Evolutionary conservation across 2,797 vertebrate species (phyloP).

Genomic region (Pseudomugil tenellus): DNA sequence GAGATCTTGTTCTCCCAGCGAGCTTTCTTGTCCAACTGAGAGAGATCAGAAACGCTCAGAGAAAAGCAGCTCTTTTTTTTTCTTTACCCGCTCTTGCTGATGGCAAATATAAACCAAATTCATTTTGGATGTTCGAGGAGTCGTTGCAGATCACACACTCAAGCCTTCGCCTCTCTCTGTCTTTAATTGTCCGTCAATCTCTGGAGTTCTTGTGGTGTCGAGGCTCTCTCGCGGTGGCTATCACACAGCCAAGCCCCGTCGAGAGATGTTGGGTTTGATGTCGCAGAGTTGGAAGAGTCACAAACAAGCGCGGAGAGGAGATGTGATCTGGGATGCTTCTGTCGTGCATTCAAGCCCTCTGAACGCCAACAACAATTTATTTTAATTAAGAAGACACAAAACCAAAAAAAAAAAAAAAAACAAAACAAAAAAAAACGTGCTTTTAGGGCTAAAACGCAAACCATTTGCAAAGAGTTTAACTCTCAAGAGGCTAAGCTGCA

Average conservation of each 20-base stretch:
- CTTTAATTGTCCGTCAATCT: conserved; percentile 77
- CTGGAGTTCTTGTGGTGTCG: conserved; percentile 45
- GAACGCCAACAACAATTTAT: conserved; percentile 43
- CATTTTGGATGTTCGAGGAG: conserved; percentile 72
- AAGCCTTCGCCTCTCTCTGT: conserved; percentile 55
- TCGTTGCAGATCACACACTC: conserved; percentile 60
- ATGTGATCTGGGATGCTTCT: conserved; percentile 56
- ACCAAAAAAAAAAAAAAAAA: too few relatives aligned
- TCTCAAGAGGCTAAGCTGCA: conserved; percentile 49
- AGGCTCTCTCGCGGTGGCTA: conserved; percentile 52
- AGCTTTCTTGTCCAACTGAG: conserved; percentile 56
- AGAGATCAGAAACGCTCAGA: conserved; percentile 67
- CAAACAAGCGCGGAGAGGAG: conserved; percentile 57
- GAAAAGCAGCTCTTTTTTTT: conserved; percentile 12
- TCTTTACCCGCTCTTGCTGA: conserved; percentile 42
- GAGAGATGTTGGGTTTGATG: conserved; percentile 67
- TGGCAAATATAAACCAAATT: conserved; percentile 70
- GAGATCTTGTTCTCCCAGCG: conserved; percentile 50
- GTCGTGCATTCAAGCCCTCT: conserved; percentile 43
- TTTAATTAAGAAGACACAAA: conserved; percentile 65
- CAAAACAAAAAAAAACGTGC: conserved; percentile 24
- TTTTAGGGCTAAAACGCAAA: conserved; percentile 46
- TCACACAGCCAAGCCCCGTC: conserved; percentile 60
- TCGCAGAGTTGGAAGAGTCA: conserved; percentile 56
- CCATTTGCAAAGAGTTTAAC: conserved; percentile 40